Evolutionary conservation across 2,888 invertebrate genomes (phyloP).

Genomic region (Mycalesis mineus): DNA sequence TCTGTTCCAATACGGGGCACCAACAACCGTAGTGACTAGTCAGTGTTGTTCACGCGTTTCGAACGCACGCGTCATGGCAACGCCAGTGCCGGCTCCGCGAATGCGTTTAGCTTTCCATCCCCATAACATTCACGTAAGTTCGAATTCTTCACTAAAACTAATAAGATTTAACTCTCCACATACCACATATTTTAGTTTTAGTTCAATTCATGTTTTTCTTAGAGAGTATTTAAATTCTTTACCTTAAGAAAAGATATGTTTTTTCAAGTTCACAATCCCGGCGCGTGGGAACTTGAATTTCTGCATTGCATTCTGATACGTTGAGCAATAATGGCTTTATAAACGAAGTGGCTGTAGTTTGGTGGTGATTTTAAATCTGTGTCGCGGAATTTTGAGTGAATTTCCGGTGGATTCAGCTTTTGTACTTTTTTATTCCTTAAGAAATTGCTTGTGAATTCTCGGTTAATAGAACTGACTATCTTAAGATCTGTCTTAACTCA

Average conservation of each 20-base stretch:
- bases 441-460: no score
- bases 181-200: not conserved
- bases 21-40: not conserved
- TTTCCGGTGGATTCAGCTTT: not conserved
- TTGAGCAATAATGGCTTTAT: slow-evolving; percentile 43
- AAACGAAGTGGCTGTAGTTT: slow-evolving; percentile 22
- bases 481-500: no score
- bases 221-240: not conserved
- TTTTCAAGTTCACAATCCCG: slow-evolving; percentile 29
- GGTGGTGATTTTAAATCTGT: slow-evolving; percentile 15
- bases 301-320: slow-evolving; percentile 61
- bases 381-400: slow-evolving; percentile 11
- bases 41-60: slow-evolving; percentile 35
- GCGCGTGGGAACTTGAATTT: slow-evolving; percentile 60
- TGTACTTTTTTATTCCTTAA: not conserved
- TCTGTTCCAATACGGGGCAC: not conserved
- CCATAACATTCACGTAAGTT: slow-evolving; percentile 70
- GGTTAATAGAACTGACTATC: no score
- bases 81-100: slow-evolving; percentile 62
- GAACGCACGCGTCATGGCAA: slow-evolving; percentile 47
- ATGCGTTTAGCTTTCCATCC: slow-evolving; percentile 65
- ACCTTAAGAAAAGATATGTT: not conserved
- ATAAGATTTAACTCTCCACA: not conserved
- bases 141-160: slow-evolving; percentile 1
- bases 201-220: not conserved